Conservation (phyloP, 2,113 vertebrate species). For the Colistium nudipinnis region DNA sequence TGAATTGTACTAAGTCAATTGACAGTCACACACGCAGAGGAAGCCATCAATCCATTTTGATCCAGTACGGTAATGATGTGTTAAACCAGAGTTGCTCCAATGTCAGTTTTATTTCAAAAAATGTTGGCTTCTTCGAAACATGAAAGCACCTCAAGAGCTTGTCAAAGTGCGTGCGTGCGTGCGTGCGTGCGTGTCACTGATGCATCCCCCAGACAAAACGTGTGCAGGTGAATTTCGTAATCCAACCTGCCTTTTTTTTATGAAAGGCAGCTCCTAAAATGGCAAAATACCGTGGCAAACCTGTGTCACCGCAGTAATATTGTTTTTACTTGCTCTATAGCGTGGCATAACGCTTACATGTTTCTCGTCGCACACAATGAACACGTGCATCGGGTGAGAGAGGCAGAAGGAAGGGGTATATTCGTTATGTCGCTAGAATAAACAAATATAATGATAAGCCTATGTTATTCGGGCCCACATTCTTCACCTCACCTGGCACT, state of each 20-base stretch:
- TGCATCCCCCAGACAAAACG: not conserved
- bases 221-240: not conserved
- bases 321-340: too few species aligned
- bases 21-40: not conserved
- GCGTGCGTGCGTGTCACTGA: not conserved
- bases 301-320: slow-evolving; percentile 4
- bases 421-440: not conserved
- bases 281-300: too few species aligned
- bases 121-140: too few species aligned
- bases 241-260: not conserved
- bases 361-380: too few species aligned
- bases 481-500: not conserved
- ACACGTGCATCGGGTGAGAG: too few species aligned
- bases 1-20: not conserved
- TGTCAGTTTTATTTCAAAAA: too few species aligned
- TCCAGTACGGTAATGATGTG: not conserved
- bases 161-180: not conserved
- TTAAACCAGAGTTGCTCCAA: too few species aligned
- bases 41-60: not conserved
- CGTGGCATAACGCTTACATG: too few species aligned
- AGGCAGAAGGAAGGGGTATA: not conserved
- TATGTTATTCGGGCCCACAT: not conserved
- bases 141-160: not conserved
- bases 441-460: slow-evolving; percentile 5
- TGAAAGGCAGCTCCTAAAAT: not conserved